A percentile compares a stretch with the other conserved stretches of the same genome.
Evolutionary conservation across 2,797 vertebrate genomes (phyloP).

Genomic region (Craterocephalus amniculus): DNA sequence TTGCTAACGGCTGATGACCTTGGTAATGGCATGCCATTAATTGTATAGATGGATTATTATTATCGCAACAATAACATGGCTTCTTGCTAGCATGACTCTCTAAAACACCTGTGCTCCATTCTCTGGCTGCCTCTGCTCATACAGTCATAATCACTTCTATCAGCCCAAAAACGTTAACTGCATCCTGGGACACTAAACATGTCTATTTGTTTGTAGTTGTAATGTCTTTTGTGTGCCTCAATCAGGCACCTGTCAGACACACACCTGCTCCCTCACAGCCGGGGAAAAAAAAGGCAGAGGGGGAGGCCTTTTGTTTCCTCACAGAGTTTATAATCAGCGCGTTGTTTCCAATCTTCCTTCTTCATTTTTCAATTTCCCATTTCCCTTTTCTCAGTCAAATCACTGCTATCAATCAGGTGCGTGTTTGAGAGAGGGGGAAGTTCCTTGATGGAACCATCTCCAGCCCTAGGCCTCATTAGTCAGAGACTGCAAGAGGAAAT

Average conservation of each 20-base stretch:
- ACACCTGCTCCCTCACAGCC: constrained; percentile 80
- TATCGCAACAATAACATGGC: constrained; percentile 67
- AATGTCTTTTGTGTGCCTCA: constrained; percentile 84
- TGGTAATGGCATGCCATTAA: constrained; percentile 73
- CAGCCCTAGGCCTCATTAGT: constrained; percentile 81
- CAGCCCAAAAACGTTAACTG: constrained; percentile 79
- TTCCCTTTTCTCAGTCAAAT: constrained; percentile 86
- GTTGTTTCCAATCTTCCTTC: constrained; percentile 83
- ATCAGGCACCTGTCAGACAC: constrained; percentile 86
- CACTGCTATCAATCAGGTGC: constrained; percentile 84
- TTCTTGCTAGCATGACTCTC: constrained; percentile 49
- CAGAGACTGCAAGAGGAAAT: constrained; percentile 73
- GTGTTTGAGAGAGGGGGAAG: constrained; percentile 71
- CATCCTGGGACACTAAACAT: constrained; percentile 79
- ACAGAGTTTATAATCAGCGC: constrained; percentile 84
- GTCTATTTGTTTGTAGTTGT: constrained; percentile 86
- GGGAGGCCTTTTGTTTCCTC: constrained; percentile 80
- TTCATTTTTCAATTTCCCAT: constrained; percentile 87
- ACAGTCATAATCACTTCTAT: constrained; percentile 84
- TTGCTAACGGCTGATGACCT: constrained; percentile 70
- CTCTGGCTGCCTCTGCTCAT: constrained; percentile 65
- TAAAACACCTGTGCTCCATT: constrained; percentile 80
- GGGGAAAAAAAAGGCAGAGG: constrained; percentile 74
- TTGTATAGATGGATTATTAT: constrained; percentile 77
- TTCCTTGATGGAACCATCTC: constrained; percentile 83